Evolutionary conservation across 1,140 invertebrate genomes (phyloP).

Genomic region (Drosophila pseudoobscura): DNA sequence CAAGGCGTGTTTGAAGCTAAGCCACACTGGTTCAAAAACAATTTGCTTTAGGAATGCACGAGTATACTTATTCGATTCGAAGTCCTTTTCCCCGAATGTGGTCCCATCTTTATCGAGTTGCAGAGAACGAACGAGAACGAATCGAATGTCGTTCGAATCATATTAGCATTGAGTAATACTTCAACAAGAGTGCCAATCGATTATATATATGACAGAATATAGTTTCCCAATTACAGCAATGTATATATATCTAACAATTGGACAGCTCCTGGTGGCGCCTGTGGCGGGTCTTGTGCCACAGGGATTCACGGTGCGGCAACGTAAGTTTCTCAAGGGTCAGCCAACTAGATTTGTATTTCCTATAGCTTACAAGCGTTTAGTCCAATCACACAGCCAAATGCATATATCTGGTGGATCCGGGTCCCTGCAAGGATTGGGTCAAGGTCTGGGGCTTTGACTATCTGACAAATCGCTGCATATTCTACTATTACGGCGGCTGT

Average conservation of each 20-base stretch:
- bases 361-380: no score
- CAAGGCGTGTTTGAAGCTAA: conserved; percentile 13
- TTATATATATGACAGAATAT: neutral
- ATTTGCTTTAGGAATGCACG: no score
- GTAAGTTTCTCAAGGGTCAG: conserved; percentile 17
- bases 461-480: conserved; percentile 56
- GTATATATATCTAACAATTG: conserved; percentile 3
- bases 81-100: no score
- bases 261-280: neutral
- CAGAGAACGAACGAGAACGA: no score
- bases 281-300: neutral
- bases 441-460: conserved; percentile 65
- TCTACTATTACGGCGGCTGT: conserved; percentile 57
- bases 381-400: conserved; percentile 43
- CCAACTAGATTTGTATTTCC: fast-evolving
- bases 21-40: conserved; percentile 23
- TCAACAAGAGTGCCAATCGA: neutral
- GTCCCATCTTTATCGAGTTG: no score
- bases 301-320: conserved; percentile 18
- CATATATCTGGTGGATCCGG: conserved; percentile 43
- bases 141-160: neutral
- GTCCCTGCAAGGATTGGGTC: conserved; percentile 30
- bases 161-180: neutral
- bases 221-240: neutral
- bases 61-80: no score